Base-by-base conservation (phyloP, 2,888 invertebrate species). In the Cantharis rustica region DNA sequence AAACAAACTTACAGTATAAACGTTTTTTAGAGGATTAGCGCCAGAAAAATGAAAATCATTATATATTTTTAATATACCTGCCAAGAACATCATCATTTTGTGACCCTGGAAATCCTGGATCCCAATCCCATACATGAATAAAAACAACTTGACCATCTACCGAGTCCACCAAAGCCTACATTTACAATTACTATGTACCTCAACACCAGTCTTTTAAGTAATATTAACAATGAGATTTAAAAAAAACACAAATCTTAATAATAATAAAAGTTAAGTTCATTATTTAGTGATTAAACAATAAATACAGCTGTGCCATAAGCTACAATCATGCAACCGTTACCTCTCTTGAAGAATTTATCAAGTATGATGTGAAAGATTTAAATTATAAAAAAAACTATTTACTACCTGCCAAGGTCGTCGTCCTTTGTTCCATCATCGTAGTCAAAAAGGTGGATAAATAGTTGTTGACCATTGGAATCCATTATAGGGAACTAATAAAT, bases 361-460 rank as follows among this genome's bases (percentile, higher is more conserved):
- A 27, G 16, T 69, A 17, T 11, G 26, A 16, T 11, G 10, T 47
- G 15, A 69, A 69, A 47, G 15, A 27, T 26, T 16, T 15, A 31
- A 68, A 69, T 31, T 61, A 20, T 61, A 16, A 69, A 31, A 31
- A 47, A 47, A 17, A n/a, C 47, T 62, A 61, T 61, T 72, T 69
- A 47, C 74, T 78, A 95, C 95, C 95, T 95, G 90, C 97, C 97
- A 83, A 97, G 91, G 84, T 92, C 92, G 89, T 97, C 97, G 90
- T 98, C 96, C 87, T 93, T 93, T 71, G 82, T 81, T 84, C 93
- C 92, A 83, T 96, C 95, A 88, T 98, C 98, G 88, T 94, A 93
- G 91, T 98, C 97, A 91, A 93, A 93, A 82, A 97, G 89, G 86
- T 93, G 93, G 82, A 97, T 88, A 84, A 93, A 92, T 88, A 95